Evolutionary conservation across 2,888 invertebrate genomes (phyloP).

Genomic region (Cabera pusaria): DNA sequence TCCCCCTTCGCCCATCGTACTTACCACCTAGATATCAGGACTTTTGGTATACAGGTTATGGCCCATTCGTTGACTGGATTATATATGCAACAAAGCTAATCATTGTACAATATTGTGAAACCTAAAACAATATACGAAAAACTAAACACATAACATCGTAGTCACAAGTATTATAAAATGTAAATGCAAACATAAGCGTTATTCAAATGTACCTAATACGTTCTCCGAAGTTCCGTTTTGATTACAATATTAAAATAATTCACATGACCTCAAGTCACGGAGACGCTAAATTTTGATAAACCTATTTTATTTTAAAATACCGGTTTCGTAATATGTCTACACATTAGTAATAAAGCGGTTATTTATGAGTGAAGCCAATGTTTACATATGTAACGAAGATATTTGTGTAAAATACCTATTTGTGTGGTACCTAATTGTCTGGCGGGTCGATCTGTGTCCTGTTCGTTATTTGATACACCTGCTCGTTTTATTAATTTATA

Average conservation of each 20-base stretch:
- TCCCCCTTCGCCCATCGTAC: too few species aligned
- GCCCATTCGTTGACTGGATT: too few species aligned
- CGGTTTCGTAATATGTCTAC: conserved; percentile 35
- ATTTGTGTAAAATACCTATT: conserved; percentile 27
- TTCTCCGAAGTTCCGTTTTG: conserved; percentile 37
- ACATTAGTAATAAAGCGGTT: conserved; percentile 37
- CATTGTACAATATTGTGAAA: too few species aligned
- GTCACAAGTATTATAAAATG: conserved; percentile 3
- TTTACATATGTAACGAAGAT: conserved; percentile 37
- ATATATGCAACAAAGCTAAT: too few species aligned
- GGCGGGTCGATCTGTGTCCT: conserved; percentile 23
- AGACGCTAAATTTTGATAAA: conserved; percentile 28
- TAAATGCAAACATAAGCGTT: conserved; percentile 11
- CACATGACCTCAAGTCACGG: conserved; percentile 41
- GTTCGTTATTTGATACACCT: conserved; percentile 18
- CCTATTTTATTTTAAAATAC: conserved; percentile 29
- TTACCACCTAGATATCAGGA: too few species aligned
- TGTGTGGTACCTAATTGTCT: conserved; percentile 25
- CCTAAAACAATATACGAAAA: too few species aligned
- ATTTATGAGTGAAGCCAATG: conserved; percentile 34
- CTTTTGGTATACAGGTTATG: too few species aligned
- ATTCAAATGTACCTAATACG: conserved; percentile 16
- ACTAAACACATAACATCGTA: too few species aligned
- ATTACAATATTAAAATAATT: conserved; percentile 38
- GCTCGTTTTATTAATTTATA: neutral